Percentiles rank a stretch among this genome's conserved stretches.
Conservation (phyloP, 2,888 invertebrate genomes). For the Drosophila austrosaltans region DNA sequence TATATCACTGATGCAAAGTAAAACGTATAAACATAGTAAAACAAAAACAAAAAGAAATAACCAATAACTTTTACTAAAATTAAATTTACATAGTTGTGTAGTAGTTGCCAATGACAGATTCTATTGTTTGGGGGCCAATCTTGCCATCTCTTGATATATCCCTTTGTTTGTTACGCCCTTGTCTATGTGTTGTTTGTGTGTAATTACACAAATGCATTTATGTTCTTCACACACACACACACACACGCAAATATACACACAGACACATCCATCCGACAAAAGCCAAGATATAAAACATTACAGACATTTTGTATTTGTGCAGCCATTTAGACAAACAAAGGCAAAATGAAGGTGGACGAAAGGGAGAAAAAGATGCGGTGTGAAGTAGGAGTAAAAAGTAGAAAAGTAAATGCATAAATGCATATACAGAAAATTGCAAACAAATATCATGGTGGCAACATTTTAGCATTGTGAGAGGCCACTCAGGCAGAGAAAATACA, state of each 20-base stretch:
- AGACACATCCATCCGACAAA: conserved; percentile 10
- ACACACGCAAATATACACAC: conserved; percentile 1
- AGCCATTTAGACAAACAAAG: conserved; percentile 74
- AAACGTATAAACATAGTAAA: too few relatives aligned
- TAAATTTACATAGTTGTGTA: too few relatives aligned
- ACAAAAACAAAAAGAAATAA: too few relatives aligned
- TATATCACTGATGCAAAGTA: too few relatives aligned
- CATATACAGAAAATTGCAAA: conserved; percentile 61
- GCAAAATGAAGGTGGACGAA: conserved; percentile 35
- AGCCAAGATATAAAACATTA: conserved; percentile 50
- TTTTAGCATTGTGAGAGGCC: conserved; percentile 57
- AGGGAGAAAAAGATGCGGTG: neutral
- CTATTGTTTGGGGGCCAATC: neutral
- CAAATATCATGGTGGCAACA: conserved; percentile 60
- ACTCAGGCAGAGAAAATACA: conserved; percentile 42
- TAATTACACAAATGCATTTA: conserved; percentile 78
- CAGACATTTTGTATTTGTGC: conserved; percentile 77
- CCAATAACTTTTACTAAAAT: too few relatives aligned
- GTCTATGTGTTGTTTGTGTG: conserved; percentile 61
- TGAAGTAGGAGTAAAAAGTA: conserved; percentile 45
- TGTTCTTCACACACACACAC: conserved; percentile 36
- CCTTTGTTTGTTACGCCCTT: conserved; percentile 39
- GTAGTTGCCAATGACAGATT: too few relatives aligned
- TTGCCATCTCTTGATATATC: neutral
- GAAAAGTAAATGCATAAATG: conserved; percentile 43